Base-by-base conservation (phyloP, 2,113 vertebrate genomes). In the Isurus oxyrinchus region DNA sequence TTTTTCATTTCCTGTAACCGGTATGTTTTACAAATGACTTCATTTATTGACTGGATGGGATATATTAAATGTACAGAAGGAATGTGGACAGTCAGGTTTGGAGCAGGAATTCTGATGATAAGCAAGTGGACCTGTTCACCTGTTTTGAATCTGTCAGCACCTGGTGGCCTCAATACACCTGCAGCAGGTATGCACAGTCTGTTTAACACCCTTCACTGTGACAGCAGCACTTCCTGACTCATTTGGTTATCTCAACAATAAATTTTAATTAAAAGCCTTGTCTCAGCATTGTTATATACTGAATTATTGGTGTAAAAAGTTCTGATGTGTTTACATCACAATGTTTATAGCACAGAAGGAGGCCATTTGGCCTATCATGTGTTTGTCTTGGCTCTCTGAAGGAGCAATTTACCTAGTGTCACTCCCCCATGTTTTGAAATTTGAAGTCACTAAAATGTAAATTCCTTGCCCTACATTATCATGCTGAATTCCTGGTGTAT, bases 11-110 rank as follows among this genome's bases (percentile, higher is more conserved):
- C 35, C 59, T 93, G 55, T 40, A 35, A 21, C 55, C 3, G 16
- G 55, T 21, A 63, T 66, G 19, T 49, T 23, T 94, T n/a, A 94
- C 35, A n/a, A n/a, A 23, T 94, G 16, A n/a, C 14, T 40, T 63
- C 59, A 94, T 63, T 23, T 59, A 44, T 66, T 40, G 40, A 94
- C 90, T 2, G 59, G 61, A 94, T 25, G 90, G 2, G 21, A 40
- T 23, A 94, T 23, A 2, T 63, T 66, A 94, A 63, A 19, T 21
- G 21, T 63, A 16, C 25, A 21, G 59, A 21, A 35, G 27, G 66
- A 69, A 95, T 95, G 94, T 35, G 67, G 94, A 16, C 67, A 72
- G 66, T 95, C 94, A 53, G 14, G 66, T 76, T 72, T 72, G 44
- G 23, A 55, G 66, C 66, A 14, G 27, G 94, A 95, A 76, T 95